Evolutionary conservation across 35 echinoderm and acorn worm species (phyloP).

Genomic region (Strongylocentrotus purpuratus): DNA sequence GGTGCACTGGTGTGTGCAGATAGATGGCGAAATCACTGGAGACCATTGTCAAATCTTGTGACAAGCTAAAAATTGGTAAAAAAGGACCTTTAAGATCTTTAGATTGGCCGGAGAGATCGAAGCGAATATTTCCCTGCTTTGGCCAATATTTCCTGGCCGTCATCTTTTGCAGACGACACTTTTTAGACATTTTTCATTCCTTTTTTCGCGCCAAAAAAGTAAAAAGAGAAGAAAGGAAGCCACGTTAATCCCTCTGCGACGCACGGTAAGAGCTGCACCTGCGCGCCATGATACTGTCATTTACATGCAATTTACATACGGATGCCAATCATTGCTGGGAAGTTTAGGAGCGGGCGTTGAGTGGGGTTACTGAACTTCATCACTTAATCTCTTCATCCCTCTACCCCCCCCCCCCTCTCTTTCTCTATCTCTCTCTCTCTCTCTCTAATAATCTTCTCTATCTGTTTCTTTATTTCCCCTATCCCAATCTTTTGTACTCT

Average conservation of each 20-base stretch:
- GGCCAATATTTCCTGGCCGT: no score
- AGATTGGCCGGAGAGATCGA: no score
- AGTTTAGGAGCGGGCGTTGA: neutral
- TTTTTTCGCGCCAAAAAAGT: no score
- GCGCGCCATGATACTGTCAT: neutral
- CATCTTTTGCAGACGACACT: neutral
- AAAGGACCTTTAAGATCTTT: no score
- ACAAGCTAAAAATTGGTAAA: no score
- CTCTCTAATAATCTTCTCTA: neutral
- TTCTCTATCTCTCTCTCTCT: neutral
- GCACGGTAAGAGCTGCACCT: neutral
- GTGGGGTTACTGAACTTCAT: neutral
- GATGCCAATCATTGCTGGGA: neutral
- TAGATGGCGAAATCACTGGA: no score
- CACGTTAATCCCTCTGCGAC: neutral
- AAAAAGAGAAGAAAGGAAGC: neutral
- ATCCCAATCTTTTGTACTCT: neutral
- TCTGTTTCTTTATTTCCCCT: neutral
- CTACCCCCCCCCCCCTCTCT: neutral
- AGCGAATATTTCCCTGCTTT: no score
- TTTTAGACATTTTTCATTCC: neutral
- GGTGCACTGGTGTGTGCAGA: no score
- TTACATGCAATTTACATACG: constrained; percentile 35
- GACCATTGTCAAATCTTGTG: no score
- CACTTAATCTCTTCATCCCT: neutral